Base-by-base conservation (phyloP, 1,140 invertebrate genomes). In the Papilio glaucus region DNA sequence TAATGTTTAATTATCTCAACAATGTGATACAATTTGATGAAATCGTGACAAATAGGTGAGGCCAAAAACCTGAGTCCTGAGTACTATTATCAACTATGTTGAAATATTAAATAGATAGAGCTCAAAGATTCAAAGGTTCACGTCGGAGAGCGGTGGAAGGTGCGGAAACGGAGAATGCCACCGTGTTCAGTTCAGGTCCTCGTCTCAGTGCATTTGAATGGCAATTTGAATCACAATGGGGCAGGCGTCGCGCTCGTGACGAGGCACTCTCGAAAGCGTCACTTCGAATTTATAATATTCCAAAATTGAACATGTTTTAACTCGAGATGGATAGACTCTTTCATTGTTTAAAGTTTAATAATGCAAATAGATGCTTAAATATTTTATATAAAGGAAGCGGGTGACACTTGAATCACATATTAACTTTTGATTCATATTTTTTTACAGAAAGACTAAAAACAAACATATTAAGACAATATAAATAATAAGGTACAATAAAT, bases 161-260 rank as follows among this genome's bases (percentile, higher is more conserved):
- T 90, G 88, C 85, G 87, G 88, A 90, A 84, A 82, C 83, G 83
- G 72, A 74, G 76, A 87, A 68, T 89, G 90, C 89, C 89, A 89
- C 90, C 78, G 88, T 71, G 81, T 85, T 85, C 85, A 78, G 81
- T 85, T 85, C 85, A 78, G 80, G 76, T 72, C 79, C 77, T 80
- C 80, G 74, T 76, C 80, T 81, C 77, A 78, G 61, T 70, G 77
- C 76, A 89, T 90, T 88, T 88, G 85, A 90, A 92, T 92, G 85
- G 89, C 83, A 87, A 92, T 92, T 81, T 86, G 83, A 87, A 89
- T 90, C 78, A 90, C 85, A 90, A 89, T 91, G 77, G 74, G 73
- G 77, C 71, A 80, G 88, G 87, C 86, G 86, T 88, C 89, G 77
- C 82, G 78, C 77, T 68, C 78, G 76, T 92, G 90, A 92, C 88